phyloP scores from a whole-genome alignment of 2,113 vertebrate genomes.

The Fukomys damarensis region DNA sequence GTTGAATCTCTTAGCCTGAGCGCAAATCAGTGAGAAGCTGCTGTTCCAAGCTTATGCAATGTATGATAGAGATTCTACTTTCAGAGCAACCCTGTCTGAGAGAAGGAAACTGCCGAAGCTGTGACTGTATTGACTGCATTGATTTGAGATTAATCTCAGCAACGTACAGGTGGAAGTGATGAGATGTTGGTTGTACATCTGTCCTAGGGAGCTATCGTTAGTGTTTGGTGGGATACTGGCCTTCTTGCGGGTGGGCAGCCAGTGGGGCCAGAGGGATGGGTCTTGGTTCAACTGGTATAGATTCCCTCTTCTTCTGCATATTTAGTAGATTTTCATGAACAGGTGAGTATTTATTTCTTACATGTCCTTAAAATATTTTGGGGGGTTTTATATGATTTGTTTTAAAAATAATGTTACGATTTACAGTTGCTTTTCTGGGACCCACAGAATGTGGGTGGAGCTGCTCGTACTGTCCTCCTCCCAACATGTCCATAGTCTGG shows the following conservation, averaged over 20 bases:
- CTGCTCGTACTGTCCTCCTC: not conserved
- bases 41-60: not conserved
- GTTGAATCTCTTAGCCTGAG: not conserved
- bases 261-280: not conserved
- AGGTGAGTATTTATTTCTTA: not conserved
- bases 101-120: not conserved
- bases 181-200: not conserved
- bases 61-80: not conserved
- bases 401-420: not conserved
- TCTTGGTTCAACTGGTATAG: not conserved
- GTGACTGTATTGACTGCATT: too few relatives aligned
- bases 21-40: not conserved
- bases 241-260: too few relatives aligned
- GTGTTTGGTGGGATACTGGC: not conserved
- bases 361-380: not conserved
- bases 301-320: not conserved
- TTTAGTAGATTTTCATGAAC: not conserved
- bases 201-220: not conserved
- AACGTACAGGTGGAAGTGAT: not conserved
- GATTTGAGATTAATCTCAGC: not conserved
- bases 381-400: not conserved
- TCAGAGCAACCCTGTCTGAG: not conserved
- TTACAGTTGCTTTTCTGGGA: not conserved
- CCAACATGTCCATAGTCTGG: too few relatives aligned
- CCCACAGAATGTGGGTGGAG: fast-evolving